Evolutionary conservation across 2,797 vertebrate species (phyloP), one percentile per base, ranked within the genome.

Genomic region (Dipus sagitta): DNA sequence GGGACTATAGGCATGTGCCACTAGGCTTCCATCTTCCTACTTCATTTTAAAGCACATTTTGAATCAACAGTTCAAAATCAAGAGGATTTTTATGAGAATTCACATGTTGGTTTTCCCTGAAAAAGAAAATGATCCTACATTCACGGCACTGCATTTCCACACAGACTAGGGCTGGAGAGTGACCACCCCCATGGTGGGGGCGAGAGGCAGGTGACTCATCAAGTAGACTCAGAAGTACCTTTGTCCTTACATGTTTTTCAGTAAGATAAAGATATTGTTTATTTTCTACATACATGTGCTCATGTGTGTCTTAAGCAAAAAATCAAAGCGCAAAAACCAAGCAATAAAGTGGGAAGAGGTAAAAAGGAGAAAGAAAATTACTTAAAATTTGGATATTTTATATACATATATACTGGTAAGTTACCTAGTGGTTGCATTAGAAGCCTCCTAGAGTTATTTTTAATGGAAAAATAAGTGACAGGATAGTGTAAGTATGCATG

Each of bases 81-180:
- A 78, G 47, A 91, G 42, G 30, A 75, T 76, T 80, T 15, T 85
- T 65, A 75, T 88, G 87, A 84, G 93, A 74, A 68, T 60, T 74
- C 34, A 17, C 60, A 64, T 88, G 84, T 91, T 90, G 62, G 47
- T 79, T 83, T 81, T 13, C 80, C 60, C 68, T 70, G 64, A 60
- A 62, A 60, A 86, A 52, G 34, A 42, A 75, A 24, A 71, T 32
- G 20, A 30, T 62, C 64, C 62, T 20, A 34, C 5, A 32, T 64
- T 62, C 62, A 3, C 28, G 13, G 3, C 30, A 67, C 52, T 76
- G n/a, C 38, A 7, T 38, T 34, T 71, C 23, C 65, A 34, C 9
- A 1, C 26, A 52, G 26, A 34, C 11, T 20, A 15, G 54, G 1
- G 28, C 11, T 38, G 6, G 38, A 17, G 52, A 86, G 38, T 0